phyloP scores from a whole-genome alignment of 2,797 vertebrate species.

The Caiman crocodilus region DNA sequence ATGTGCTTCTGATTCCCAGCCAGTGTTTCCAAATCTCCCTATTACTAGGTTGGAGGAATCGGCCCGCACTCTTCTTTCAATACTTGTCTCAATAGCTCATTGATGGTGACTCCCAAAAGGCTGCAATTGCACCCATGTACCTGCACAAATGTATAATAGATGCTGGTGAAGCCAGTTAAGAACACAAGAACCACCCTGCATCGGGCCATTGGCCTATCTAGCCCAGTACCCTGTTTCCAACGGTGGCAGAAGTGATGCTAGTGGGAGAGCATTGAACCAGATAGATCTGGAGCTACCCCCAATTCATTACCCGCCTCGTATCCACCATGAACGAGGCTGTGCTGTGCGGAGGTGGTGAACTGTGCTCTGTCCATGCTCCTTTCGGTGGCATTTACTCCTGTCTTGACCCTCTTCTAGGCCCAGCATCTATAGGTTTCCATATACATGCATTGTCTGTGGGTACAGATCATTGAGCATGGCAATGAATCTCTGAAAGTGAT shows the following conservation, averaged over 20 bases:
- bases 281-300: too few species aligned
- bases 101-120: not conserved
- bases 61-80: accelerated
- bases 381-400: not conserved
- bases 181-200: too few species aligned
- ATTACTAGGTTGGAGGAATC: not conserved
- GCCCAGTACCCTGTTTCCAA: too few species aligned
- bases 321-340: too few species aligned
- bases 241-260: too few species aligned
- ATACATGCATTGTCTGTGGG: not conserved
- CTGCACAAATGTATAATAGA: not conserved
- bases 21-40: not conserved
- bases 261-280: too few species aligned
- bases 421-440: not conserved
- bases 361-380: not conserved
- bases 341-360: not conserved
- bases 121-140: not conserved
- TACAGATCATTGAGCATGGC: not conserved
- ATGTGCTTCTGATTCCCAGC: not conserved
- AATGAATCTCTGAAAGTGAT: not conserved
- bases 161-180: not conserved
- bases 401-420: not conserved
- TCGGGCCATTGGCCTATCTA: too few species aligned
- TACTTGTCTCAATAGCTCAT: not conserved
- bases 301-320: too few species aligned